Conservation (phyloP, 92 coral and sea anemone species). For the Plumapathes pennacea region DNA sequence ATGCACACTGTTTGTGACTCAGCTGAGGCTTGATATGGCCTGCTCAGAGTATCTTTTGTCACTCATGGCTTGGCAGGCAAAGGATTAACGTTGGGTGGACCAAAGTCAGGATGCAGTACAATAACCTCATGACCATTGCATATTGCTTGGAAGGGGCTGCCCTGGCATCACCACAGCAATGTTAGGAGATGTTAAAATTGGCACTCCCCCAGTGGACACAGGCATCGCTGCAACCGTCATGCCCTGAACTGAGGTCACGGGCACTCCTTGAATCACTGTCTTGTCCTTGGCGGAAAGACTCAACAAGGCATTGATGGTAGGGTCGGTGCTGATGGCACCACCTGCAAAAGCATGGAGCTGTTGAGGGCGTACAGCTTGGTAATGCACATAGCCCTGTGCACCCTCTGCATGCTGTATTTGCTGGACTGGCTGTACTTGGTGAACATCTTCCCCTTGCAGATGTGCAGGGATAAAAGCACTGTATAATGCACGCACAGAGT, state of each 20-base stretch:
- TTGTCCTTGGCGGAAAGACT: slow-evolving; percentile 90
- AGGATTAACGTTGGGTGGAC: too few relatives aligned
- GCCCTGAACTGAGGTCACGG: slow-evolving; percentile 56
- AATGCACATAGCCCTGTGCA: not conserved
- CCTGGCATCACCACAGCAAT: slow-evolving; percentile 92
- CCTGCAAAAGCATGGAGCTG: slow-evolving; percentile 29
- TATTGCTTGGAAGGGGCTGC: slow-evolving; percentile 60
- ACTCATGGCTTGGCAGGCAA: too few relatives aligned
- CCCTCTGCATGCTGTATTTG: slow-evolving; percentile 48
- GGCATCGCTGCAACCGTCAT: slow-evolving; percentile 19
- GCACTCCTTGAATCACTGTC: slow-evolving; percentile 63
- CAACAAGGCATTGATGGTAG: slow-evolving; percentile 91
- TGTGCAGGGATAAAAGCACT: slow-evolving; percentile 83
- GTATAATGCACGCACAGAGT: slow-evolving; percentile 79
- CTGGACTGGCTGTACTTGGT: slow-evolving; percentile 60
- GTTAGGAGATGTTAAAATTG: slow-evolving; percentile 58
- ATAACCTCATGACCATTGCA: slow-evolving; percentile 46
- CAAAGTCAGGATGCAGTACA: too few relatives aligned
- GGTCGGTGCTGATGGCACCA: slow-evolving; percentile 79
- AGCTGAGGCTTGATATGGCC: too few relatives aligned
- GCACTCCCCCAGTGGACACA: slow-evolving; percentile 37
- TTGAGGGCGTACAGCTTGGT: slow-evolving; percentile 11
- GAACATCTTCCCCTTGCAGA: slow-evolving; percentile 58
- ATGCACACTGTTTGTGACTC: too few relatives aligned
- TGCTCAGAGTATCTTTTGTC: too few relatives aligned